These are phyloP conservation scores for Andrena dorsata DNA, from an alignment of 2,888 invertebrate genomes.

Conservation along the genomic window DNA sequence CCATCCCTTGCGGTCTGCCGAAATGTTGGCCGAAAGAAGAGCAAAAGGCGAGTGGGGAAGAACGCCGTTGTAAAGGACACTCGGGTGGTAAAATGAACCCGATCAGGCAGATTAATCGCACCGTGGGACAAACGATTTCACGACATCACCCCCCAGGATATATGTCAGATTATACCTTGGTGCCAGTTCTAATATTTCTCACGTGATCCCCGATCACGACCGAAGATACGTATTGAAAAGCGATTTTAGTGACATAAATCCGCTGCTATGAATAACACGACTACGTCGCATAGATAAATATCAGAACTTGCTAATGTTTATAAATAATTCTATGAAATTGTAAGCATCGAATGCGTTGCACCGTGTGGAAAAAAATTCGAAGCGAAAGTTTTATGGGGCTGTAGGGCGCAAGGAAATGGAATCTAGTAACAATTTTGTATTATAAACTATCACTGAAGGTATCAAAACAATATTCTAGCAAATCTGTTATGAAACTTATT, in stretches of 20 bases:
- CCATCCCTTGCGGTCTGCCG: constrained; percentile 49
- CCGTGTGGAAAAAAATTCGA: too few relatives aligned
- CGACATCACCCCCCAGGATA: constrained; percentile 19
- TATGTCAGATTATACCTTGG: constrained; percentile 29
- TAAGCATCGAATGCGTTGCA: too few relatives aligned
- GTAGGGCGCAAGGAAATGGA: too few relatives aligned
- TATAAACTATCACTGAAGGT: too few relatives aligned
- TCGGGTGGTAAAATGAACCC: constrained; percentile 31
- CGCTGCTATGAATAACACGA: not conserved
- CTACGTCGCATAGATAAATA: not conserved
- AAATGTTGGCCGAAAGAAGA: constrained; percentile 34
- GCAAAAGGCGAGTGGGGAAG: constrained; percentile 6
- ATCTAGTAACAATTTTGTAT: too few relatives aligned
- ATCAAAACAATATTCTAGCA: too few relatives aligned
- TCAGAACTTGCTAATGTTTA: not conserved
- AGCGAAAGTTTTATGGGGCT: too few relatives aligned
- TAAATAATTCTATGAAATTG: not conserved
- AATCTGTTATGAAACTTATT: too few relatives aligned
- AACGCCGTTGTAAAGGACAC: constrained; percentile 16
- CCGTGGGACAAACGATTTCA: constrained; percentile 67
- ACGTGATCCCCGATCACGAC: not conserved
- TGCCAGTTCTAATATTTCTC: constrained; percentile 43
- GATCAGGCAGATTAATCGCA: constrained; percentile 68
- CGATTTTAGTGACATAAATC: not conserved
- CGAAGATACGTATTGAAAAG: too few relatives aligned